A percentile compares a stretch with the other conserved stretches of the same genome.
These are phyloP conservation scores for Malacoraja senta DNA, from an alignment of 2,797 vertebrate genomes.

Conservation along the genomic window DNA sequence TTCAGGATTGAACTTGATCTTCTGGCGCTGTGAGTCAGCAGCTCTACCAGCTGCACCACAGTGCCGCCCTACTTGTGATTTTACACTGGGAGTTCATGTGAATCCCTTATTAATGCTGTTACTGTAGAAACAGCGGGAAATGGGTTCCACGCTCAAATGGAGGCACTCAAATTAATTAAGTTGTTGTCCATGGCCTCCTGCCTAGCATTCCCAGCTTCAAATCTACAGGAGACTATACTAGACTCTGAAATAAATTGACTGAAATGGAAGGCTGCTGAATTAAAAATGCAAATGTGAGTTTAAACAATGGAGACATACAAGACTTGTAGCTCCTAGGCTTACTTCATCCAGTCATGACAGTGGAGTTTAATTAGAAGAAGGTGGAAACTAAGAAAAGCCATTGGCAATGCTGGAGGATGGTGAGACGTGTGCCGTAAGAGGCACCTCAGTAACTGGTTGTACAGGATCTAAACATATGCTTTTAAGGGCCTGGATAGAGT, in stretches of 20 bases:
- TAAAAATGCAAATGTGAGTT: not conserved
- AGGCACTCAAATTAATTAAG: not conserved
- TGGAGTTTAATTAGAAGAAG: not conserved
- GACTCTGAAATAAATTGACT: not conserved
- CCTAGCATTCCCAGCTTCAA: not conserved
- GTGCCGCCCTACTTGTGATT: not conserved
- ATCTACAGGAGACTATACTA: not conserved
- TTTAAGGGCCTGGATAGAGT: too few relatives aligned
- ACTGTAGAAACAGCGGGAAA: not conserved
- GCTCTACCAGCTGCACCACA: too few relatives aligned
- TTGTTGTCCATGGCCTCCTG: not conserved
- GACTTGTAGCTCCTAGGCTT: not conserved
- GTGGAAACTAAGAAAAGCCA: not conserved
- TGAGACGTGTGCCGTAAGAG: not conserved
- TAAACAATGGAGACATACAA: not conserved
- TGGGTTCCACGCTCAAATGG: not conserved
- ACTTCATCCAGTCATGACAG: too few relatives aligned
- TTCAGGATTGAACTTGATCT: too few relatives aligned
- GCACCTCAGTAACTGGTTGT: too few relatives aligned
- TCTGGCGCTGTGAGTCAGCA: too few relatives aligned
- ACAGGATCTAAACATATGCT: not conserved
- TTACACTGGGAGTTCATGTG: not conserved
- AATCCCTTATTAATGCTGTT: not conserved
- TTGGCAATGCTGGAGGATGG: not conserved
- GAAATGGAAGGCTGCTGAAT: not conserved